Evolutionary conservation across 2,113 vertebrate genomes (phyloP), one percentile per base, ranked within the genome.

Genomic region (Pimephales promelas): DNA sequence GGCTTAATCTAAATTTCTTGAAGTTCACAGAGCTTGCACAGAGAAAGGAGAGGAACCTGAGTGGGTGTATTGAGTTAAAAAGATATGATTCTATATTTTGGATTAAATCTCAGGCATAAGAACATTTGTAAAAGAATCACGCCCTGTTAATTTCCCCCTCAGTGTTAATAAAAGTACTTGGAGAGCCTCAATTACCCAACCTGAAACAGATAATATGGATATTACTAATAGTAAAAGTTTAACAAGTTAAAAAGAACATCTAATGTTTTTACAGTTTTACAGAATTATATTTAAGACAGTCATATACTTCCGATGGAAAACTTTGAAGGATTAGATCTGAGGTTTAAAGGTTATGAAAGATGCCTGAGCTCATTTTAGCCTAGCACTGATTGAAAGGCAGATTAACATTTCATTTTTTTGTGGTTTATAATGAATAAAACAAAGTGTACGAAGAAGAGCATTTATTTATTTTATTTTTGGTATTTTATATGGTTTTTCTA

Each of bases 1-100:
- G 28, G 70, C 64, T 86, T 85, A 90, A 88, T 82, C 83, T 88
- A 79, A 57, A 45, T 62, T 76, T 68, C 84, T 81, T 54, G 52
- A 74, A 76, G 79, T 86, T 78, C 66, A 56, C 20, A 47, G 26
- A 36, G 56, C 26, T 45, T 43, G 20, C 49, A 86, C 36, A 20
- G 74, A 52, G 45, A 71, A 56, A 79, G 71, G 54, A 56, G 54
- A 64, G 31, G 76, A 28, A 61, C 43, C 22, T 28, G 56, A 61
- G 34, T 20, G 16, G 56, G 26, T 72, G 36, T 43, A 18, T 11
- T 70, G 62, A 85, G 57, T 61, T 83, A 80, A 47, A 79, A 54
- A 26, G 86, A 84, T 56, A 52, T 20, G 36, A 26, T 79, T 75
- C 57, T 68, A 28, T 56, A 20, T 76, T 80, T 45, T 70, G 57